Conservation (phyloP, 2,888 invertebrate species). For the Troglohyphantes excavatus region DNA sequence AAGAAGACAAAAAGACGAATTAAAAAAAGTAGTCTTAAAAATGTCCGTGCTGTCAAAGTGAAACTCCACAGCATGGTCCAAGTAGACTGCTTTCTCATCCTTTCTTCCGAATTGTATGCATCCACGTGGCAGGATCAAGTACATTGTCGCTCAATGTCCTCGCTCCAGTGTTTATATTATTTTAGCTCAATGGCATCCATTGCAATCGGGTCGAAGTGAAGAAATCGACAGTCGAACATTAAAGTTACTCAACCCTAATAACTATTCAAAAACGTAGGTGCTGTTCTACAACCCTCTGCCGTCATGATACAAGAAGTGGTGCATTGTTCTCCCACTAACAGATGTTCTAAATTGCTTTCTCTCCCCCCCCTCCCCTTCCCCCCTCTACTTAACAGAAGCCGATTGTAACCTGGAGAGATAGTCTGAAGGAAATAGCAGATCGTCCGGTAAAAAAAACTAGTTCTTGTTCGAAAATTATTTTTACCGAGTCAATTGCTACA, state of each 20-base stretch:
- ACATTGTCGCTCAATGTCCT: no score
- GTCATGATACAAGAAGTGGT: constrained; percentile 17
- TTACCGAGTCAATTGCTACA: not conserved
- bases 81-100: no score
- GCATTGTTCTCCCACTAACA: constrained; percentile 58
- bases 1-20: no score
- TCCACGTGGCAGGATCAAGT: no score
- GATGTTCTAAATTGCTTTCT: constrained; percentile 63
- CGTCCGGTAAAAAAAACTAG: constrained; percentile 34
- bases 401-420: constrained; percentile 41
- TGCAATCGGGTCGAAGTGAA: not conserved
- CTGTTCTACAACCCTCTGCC: constrained; percentile 38
- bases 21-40: no score
- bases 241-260: not conserved
- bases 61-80: no score
- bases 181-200: not conserved
- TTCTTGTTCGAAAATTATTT: constrained; percentile 41
- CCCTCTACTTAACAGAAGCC: constrained; percentile 1
- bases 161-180: not conserved
- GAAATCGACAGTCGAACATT: constrained; percentile 26
- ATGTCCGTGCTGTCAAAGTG: no score
- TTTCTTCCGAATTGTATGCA: no score
- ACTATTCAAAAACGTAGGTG: constrained; percentile 5
- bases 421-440: constrained; percentile 27
- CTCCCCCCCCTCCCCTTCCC: constrained; percentile 13